Percentiles rank a stretch among this genome's conserved stretches.
Evolutionary conservation across 2,113 vertebrate species (phyloP).

Genomic region (Phyllostomus discolor): DNA sequence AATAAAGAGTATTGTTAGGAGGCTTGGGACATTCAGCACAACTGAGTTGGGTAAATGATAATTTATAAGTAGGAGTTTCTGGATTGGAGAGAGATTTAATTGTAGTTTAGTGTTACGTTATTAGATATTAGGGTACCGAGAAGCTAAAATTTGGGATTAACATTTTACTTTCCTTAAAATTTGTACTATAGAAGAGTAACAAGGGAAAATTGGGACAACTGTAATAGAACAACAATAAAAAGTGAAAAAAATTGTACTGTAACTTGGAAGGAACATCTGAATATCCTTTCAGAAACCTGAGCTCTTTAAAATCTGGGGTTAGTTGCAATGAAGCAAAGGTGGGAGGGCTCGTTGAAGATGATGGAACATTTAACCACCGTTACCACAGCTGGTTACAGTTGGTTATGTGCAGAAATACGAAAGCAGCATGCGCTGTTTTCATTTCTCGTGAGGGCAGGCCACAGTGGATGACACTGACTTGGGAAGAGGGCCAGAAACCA

Average conservation of each 20-base stretch:
- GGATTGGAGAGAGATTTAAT: not conserved
- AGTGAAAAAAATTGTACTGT: not conserved
- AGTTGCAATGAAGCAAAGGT: not conserved
- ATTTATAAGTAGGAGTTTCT: conserved; percentile 21
- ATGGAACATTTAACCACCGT: not conserved
- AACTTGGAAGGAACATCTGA: not conserved
- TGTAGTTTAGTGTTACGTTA: not conserved
- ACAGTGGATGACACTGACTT: not conserved
- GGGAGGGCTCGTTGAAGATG: not conserved
- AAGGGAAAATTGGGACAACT: too few relatives aligned
- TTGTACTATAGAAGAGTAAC: not conserved
- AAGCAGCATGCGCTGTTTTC: not conserved
- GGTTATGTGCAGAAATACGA: not conserved
- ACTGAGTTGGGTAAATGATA: not conserved
- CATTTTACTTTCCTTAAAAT: conserved; percentile 14
- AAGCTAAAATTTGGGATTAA: conserved; percentile 40
- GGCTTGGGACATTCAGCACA: not conserved
- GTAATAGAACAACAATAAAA: too few relatives aligned
- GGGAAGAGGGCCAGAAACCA: not conserved
- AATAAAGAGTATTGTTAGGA: not conserved
- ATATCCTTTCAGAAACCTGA: not conserved
- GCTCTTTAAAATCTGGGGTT: not conserved
- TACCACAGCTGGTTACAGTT: not conserved
- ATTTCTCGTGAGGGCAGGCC: not conserved
- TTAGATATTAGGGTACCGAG: not conserved